phyloP scores from a whole-genome alignment of 2,797 vertebrate genomes.

The Typhlichthys eigenmanni region DNA sequence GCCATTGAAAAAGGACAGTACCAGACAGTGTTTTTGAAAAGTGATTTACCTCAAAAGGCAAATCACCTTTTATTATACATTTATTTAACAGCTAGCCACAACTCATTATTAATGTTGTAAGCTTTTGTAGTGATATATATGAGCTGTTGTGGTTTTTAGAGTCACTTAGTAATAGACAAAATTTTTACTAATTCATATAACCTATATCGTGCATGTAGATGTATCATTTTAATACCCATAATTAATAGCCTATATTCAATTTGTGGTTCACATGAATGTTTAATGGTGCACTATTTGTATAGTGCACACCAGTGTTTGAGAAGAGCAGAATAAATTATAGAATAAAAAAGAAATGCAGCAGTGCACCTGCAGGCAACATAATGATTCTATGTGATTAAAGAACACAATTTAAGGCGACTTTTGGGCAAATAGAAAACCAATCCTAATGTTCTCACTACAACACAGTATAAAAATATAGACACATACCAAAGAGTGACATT shows the following conservation, averaged over 20 bases:
- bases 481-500: conserved; percentile 36
- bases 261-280: no score
- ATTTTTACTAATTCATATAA: no score
- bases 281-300: no score
- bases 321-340: background rate
- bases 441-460: background rate
- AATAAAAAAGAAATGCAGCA: background rate
- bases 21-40: conserved; percentile 8
- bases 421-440: background rate
- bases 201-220: no score
- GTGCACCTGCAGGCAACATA: no score
- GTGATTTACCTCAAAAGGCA: conserved; percentile 1
- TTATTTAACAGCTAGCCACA: background rate
- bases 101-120: background rate
- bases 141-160: no score
- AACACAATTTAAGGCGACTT: no score
- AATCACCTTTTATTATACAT: background rate
- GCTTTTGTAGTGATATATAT: background rate
- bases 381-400: no score
- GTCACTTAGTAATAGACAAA: background rate
- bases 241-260: no score
- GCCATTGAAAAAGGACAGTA: conserved; percentile 47
- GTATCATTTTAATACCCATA: no score
- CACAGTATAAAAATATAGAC: conserved; percentile 27
- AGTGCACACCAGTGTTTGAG: no score